Percentiles rank a stretch among this genome's conserved stretches.
These are phyloP conservation scores for Eufriesea mexicana DNA, from an alignment of 1,140 invertebrate genomes.

Conservation along the genomic window DNA sequence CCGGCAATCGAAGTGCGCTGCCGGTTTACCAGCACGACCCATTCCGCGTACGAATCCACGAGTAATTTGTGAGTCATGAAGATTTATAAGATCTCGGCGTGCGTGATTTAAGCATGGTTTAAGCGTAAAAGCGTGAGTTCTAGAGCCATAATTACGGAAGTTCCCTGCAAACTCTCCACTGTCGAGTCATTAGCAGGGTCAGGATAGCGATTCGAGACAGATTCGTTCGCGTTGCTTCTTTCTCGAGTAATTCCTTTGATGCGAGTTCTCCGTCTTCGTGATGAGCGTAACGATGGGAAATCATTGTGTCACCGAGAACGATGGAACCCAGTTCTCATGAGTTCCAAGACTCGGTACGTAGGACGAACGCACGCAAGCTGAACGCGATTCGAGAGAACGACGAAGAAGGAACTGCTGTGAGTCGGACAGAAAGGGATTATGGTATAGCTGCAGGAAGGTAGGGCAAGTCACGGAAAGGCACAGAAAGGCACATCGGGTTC, in stretches of 20 bases:
- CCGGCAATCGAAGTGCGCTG: background rate
- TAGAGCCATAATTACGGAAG: background rate
- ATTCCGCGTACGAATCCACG: background rate
- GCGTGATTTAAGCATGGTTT: background rate
- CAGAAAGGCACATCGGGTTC: background rate
- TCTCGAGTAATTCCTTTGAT: background rate
- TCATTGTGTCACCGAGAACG: slow-evolving; percentile 37
- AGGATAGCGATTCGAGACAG: background rate
- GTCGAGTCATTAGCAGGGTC: background rate
- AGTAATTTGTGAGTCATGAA: background rate
- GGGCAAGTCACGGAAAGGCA: slow-evolving; percentile 50
- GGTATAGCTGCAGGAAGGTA: slow-evolving; percentile 34
- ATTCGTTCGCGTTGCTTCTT: background rate
- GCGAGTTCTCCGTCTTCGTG: background rate
- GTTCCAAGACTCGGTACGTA: background rate
- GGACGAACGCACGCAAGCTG: background rate
- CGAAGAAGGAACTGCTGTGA: background rate
- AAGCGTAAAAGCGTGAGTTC: background rate
- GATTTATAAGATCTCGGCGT: background rate
- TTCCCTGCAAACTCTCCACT: background rate
- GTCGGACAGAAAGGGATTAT: background rate
- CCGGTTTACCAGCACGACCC: background rate
- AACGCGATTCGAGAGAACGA: background rate
- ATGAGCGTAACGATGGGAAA: slow-evolving; percentile 13
- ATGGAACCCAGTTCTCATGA: slow-evolving; percentile 41